Evolutionary conservation across 2,797 vertebrate genomes (phyloP), one percentile per base, ranked within the genome.

Genomic region (Sebastes hopkinsi): DNA sequence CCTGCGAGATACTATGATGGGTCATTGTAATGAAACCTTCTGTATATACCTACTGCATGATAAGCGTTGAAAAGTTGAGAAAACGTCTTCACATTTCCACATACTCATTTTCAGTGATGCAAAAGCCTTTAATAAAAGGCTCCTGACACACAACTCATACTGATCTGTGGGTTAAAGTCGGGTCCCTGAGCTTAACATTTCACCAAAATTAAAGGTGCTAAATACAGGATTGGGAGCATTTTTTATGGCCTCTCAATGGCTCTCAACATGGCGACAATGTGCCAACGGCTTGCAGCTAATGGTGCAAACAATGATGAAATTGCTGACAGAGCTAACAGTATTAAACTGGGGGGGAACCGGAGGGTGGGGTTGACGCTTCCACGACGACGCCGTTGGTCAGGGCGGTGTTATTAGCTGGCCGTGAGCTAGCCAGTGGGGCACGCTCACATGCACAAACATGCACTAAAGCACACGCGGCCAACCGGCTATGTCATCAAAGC

Each of bases 111-210:
- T 65, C 13, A 27, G 11, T 13, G 8, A 54, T 34, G 55, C 64
- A 29, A 50, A 70, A 14, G 9, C 66, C 36, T 80, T 25, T 78
- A 50, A 20, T 59, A 67, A 64, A 78, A 78, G n/a, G 29, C 78
- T 3, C 70, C 58, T 25, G 75, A 27, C 61, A 55, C 34, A 46
- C 25, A 55, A 38, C 56, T 75, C 59, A 59, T 42, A 72, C 67
- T 50, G 67, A 70, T 76, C 9, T 62, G 77, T 23, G 58, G 34
- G 29, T 75, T 77, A 72, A 77, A 67, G 42, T 23, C 0, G 1
- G 16, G 18, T 60, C 69, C 61, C 56, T 20, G n/a, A 75, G 52
- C 38, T 50, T 30, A 34, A 34, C 34, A 36, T 36, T 36, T 36
- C 34, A 62, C 29, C 4, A 9, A 54, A 73, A 79, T 71, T 1